Evolutionary conservation across 2,888 invertebrate genomes (phyloP).

Genomic region (Lutraria lutraria): DNA sequence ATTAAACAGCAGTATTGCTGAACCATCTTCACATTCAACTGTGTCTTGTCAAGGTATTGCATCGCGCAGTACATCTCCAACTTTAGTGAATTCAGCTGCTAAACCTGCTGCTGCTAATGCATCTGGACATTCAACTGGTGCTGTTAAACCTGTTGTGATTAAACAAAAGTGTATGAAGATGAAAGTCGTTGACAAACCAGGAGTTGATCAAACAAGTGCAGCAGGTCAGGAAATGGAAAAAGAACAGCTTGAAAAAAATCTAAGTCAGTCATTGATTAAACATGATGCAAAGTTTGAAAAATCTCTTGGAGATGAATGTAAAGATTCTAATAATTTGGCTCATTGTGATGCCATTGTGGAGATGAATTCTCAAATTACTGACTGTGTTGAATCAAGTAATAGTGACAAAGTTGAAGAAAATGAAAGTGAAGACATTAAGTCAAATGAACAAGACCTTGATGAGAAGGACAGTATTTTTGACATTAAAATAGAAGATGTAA

Average conservation of each 20-base stretch:
- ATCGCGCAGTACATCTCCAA: not conserved
- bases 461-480: not conserved
- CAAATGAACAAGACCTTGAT: not conserved
- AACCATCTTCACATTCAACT: not conserved
- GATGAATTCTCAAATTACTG: not conserved
- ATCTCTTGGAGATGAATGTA: not conserved
- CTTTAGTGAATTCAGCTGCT: not conserved
- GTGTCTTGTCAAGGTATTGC: not conserved
- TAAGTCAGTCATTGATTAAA: not conserved
- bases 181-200: not conserved
- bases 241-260: not conserved
- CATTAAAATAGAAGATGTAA: conserved; percentile 5
- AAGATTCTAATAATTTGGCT: not conserved
- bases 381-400: not conserved
- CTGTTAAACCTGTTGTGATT: not conserved
- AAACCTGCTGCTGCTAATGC: not conserved
- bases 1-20: not conserved
- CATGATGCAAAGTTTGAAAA: not conserved
- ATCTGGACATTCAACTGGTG: not conserved
- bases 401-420: not conserved
- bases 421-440: not conserved
- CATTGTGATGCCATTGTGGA: not conserved
- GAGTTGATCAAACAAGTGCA: not conserved
- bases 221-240: not conserved
- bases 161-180: not conserved